Conservation (phyloP, 2,113 vertebrate species). For the Phoxinus phoxinus region DNA sequence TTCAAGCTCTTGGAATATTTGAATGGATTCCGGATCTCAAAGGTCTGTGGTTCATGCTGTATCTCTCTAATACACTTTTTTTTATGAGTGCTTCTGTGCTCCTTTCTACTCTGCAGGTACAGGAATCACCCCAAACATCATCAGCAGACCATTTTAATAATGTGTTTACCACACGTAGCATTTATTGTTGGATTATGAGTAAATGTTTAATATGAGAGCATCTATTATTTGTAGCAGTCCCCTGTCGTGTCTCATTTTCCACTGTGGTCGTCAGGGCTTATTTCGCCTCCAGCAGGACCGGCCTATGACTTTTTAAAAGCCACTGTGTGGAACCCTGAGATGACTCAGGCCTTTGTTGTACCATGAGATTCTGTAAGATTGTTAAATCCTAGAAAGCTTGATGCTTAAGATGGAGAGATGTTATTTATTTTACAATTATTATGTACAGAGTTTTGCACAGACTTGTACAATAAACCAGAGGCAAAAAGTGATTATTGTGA, state of each 20-base stretch:
- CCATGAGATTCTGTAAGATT: background rate
- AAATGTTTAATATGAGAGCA: constrained; percentile 1
- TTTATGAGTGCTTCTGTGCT: background rate
- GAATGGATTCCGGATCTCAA: constrained; percentile 77
- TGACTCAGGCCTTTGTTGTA: background rate
- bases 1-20: constrained; percentile 80
- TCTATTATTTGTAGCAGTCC: background rate
- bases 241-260: background rate
- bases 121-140: background rate
- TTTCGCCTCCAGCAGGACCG: background rate
- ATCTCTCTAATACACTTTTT: background rate
- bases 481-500: background rate
- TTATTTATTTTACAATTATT: background rate
- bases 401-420: background rate
- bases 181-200: background rate
- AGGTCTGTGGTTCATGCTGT: constrained; percentile 61
- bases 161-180: background rate
- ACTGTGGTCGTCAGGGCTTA: background rate
- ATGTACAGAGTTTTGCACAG: background rate
- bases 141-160: background rate
- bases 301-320: constrained; percentile 8
- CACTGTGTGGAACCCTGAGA: background rate
- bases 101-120: background rate
- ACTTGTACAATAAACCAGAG: background rate
- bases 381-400: background rate